These are phyloP conservation scores for Muscicapa comitata DNA, from an alignment of 2,797 vertebrate genomes.

Conservation along the genomic window DNA sequence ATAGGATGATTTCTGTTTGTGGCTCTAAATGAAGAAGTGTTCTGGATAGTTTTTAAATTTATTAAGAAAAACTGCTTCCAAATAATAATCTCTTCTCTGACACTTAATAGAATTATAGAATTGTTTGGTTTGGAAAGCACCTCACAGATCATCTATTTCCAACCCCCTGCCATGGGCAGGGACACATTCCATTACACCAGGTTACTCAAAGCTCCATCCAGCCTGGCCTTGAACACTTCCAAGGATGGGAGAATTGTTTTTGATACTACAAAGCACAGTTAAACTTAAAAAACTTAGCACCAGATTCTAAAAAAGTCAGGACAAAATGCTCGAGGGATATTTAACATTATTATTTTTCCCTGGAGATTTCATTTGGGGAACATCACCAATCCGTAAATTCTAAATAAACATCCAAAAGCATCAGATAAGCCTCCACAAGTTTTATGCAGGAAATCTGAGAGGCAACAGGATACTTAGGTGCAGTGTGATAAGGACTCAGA, in stretches of 20 bases:
- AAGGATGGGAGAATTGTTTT: neutral
- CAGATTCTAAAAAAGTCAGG: neutral
- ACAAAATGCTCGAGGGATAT: neutral
- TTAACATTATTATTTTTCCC: neutral
- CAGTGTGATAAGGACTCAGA: neutral
- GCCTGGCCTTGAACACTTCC: neutral
- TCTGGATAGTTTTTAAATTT: slow-evolving; percentile 3
- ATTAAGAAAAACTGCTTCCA: neutral
- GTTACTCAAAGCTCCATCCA: neutral
- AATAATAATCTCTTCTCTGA: neutral
- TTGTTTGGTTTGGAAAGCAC: neutral
- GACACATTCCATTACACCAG: neutral
- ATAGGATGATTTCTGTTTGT: neutral
- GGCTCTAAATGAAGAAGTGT: neutral
- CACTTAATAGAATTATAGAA: neutral
- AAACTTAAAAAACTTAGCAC: neutral
- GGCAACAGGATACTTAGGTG: neutral
- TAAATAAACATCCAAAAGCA: slow-evolving; percentile 6
- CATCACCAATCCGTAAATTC: neutral
- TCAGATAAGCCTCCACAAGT: neutral
- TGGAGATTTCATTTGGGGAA: neutral
- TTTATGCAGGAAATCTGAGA: neutral
- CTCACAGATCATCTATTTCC: neutral
- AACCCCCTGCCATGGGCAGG: neutral
- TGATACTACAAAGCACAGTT: neutral